Evolutionary conservation across 2,888 invertebrate species (phyloP).

Genomic region (Eugnorisma glareosa): DNA sequence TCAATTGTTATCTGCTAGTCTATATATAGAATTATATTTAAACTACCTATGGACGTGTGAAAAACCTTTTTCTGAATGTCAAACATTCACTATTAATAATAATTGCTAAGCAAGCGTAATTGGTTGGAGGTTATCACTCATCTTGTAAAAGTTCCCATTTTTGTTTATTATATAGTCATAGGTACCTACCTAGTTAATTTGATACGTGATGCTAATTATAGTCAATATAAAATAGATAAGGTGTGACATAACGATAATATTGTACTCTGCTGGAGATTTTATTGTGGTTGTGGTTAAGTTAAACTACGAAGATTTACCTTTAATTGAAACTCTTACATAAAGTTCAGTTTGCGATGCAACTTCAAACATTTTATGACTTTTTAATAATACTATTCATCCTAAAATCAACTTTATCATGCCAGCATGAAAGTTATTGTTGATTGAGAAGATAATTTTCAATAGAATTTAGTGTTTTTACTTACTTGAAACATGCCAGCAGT

Average conservation of each 20-base stretch:
- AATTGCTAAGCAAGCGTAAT: constrained; percentile 5
- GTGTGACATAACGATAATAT: constrained; percentile 4
- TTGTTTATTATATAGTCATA: constrained; percentile 1
- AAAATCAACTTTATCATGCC: not conserved
- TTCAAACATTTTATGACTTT: not conserved
- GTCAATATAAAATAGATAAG: constrained; percentile 1
- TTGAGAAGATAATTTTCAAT: not conserved
- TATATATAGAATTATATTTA: not conserved
- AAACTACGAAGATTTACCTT: too few relatives aligned
- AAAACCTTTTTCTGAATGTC: not conserved
- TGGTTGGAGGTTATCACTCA: constrained; percentile 34
- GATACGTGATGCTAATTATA: constrained; percentile 1
- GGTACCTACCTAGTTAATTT: not conserved
- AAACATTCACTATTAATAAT: not conserved
- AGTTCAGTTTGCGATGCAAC: not conserved
- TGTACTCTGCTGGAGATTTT: not conserved
- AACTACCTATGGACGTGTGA: not conserved
- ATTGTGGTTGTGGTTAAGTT: not conserved
- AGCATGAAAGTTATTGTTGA: not conserved
- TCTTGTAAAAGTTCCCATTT: constrained; percentile 14
- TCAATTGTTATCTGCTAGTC: not conserved
- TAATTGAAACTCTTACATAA: not conserved
- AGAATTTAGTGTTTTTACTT: constrained; percentile 64
- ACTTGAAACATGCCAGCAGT: constrained; percentile 81
- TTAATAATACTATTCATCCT: not conserved